Percentiles rank a stretch among this genome's conserved stretches.
These are phyloP conservation scores for Andrena haemorrhoa DNA, from an alignment of 2,888 invertebrate species.

Conservation along the genomic window DNA sequence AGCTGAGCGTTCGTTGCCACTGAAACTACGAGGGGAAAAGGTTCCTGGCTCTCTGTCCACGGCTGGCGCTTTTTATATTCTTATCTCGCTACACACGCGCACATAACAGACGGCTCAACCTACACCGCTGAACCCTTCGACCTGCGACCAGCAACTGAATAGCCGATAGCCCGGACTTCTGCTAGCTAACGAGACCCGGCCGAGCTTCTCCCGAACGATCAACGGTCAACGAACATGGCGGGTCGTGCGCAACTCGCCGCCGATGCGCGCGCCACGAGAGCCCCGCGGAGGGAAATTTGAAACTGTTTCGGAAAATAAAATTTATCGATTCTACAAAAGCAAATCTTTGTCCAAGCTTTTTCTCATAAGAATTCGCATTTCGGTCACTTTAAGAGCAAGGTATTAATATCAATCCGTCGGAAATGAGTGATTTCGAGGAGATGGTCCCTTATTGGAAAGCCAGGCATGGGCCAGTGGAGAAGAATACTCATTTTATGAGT, in stretches of 20 bases:
- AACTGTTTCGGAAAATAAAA: not conserved
- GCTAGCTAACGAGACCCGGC: conserved; percentile 76
- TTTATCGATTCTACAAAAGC: no score
- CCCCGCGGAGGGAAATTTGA: conserved; percentile 12
- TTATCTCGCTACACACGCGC: conserved; percentile 38
- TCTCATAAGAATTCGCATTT: no score
- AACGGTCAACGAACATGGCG: conserved; percentile 62
- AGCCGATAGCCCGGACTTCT: conserved; percentile 73
- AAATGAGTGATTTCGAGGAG: no score
- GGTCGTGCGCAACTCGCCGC: conserved; percentile 2
- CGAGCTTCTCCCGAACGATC: conserved; percentile 68
- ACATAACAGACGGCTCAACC: conserved; percentile 25
- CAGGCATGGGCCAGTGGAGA: no score
- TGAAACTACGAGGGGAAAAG: not conserved
- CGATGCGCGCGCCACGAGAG: conserved; percentile 7
- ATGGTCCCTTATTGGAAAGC: no score
- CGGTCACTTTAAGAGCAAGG: no score
- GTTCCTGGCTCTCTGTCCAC: conserved; percentile 9
- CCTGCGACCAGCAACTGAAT: conserved; percentile 61
- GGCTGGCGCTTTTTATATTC: conserved; percentile 39
- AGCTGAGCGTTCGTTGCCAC: not conserved
- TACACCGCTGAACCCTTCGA: conserved; percentile 71
- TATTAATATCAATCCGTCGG: no score
- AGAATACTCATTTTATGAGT: no score
- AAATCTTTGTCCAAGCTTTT: no score